These are phyloP conservation scores for Luperina nickerlii DNA, from an alignment of 2,888 invertebrate species.

Conservation along the genomic window DNA sequence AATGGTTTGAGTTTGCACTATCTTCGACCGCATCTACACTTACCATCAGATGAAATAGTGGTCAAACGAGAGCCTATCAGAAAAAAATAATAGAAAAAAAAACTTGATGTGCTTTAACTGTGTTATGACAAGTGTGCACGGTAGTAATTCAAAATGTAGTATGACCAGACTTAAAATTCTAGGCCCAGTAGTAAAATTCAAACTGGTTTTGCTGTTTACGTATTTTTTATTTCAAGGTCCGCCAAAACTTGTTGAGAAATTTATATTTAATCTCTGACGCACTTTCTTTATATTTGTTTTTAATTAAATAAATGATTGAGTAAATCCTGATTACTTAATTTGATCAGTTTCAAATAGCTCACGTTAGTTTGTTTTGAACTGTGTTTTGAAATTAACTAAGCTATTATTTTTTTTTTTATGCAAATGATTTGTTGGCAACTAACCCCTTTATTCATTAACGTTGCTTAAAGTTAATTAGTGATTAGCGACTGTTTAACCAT, in stretches of 20 bases:
- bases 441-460: not conserved
- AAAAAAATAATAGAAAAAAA: not conserved
- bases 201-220: conserved; percentile 44
- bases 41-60: not conserved
- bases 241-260: conserved; percentile 38
- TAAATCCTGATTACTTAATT: conserved; percentile 12
- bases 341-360: conserved; percentile 3
- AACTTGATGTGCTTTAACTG: conserved; percentile 22
- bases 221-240: conserved; percentile 50
- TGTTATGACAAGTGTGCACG: conserved; percentile 2
- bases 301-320: conserved; percentile 22
- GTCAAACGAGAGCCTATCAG: not conserved
- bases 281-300: conserved; percentile 39
- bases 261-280: conserved; percentile 8
- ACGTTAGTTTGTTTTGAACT: not conserved
- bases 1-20: not conserved
- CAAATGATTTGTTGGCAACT: conserved; percentile 5
- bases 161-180: conserved; percentile 36
- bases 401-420: not conserved
- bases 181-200: conserved; percentile 34
- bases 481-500: not conserved
- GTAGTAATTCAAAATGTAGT: conserved; percentile 32
- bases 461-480: not conserved
- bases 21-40: not conserved
- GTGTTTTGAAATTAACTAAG: not conserved